Evolutionary conservation across 2,113 vertebrate species (phyloP).

Genomic region (Haliaeetus leucogaster): DNA sequence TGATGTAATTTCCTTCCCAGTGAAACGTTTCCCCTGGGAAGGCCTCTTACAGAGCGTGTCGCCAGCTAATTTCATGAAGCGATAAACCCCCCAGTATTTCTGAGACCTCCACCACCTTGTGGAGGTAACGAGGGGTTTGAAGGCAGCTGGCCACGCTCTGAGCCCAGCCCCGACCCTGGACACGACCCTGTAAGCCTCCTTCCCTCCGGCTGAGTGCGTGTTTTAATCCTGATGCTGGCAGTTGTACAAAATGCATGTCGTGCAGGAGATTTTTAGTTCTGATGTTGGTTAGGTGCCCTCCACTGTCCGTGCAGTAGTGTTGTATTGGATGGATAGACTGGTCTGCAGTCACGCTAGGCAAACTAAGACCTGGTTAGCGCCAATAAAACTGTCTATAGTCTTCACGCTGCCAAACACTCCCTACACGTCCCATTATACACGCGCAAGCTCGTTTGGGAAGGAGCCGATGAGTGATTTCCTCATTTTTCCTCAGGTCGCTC

Average conservation of each 20-base stretch:
- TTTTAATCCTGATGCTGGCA: neutral
- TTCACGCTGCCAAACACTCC: neutral
- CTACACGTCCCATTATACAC: neutral
- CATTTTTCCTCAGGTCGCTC: neutral
- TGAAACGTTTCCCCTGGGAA: neutral
- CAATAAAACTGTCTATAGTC: neutral
- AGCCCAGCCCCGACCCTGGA: neutral
- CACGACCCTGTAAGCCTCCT: neutral
- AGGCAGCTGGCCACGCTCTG: neutral
- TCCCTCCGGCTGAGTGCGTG: accelerated
- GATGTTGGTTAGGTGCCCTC: neutral
- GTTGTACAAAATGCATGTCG: neutral
- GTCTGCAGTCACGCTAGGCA: neutral
- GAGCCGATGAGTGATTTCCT: neutral
- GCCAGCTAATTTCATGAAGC: neutral
- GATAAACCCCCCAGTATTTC: neutral
- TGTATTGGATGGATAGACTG: neutral
- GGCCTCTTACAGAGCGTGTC: neutral
- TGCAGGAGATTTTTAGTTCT: neutral
- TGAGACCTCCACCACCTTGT: neutral
- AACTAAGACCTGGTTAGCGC: neutral
- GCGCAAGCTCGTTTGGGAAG: neutral
- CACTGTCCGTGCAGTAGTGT: neutral
- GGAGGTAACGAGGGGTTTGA: neutral
- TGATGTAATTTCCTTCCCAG: neutral